Conservation (phyloP, 1,140 invertebrate genomes). For the Caenorhabditis remanei region DNA sequence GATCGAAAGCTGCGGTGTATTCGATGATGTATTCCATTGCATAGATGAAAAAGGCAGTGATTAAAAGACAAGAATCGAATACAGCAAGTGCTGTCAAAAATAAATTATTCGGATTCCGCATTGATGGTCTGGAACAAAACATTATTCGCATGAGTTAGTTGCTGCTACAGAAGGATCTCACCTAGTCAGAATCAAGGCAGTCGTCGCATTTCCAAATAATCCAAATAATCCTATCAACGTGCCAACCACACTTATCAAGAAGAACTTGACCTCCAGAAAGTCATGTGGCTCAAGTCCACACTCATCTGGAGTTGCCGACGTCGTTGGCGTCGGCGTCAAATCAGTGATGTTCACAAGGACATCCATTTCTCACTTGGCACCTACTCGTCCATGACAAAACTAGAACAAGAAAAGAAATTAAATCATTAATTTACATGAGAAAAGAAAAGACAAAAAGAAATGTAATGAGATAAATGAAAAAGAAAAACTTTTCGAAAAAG, state of each 20-base stretch:
- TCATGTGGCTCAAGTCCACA: slow-evolving; percentile 68
- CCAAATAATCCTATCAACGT: slow-evolving; percentile 87
- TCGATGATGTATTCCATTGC: slow-evolving; percentile 85
- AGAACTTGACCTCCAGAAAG: slow-evolving; percentile 82
- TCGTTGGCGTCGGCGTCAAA: slow-evolving; percentile 8
- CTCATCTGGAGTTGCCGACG: slow-evolving; percentile 19
- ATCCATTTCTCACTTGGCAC: slow-evolving; percentile 47
- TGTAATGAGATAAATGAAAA: slow-evolving; percentile 5
- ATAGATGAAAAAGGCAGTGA: slow-evolving; percentile 89
- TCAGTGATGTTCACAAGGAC: slow-evolving; percentile 39
- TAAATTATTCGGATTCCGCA: slow-evolving; percentile 94
- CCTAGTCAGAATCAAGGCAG: slow-evolving; percentile 86
- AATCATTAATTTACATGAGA: too few species aligned
- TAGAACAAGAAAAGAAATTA: background rate
- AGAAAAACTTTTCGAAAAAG: background rate
- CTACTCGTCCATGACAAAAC: slow-evolving; percentile 48
- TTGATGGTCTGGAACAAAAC: slow-evolving; percentile 85
- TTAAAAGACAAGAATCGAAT: slow-evolving; percentile 89
- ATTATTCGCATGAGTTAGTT: background rate
- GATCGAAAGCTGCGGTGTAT: slow-evolving; percentile 85
- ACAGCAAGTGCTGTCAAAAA: slow-evolving; percentile 89
- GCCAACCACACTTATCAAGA: slow-evolving; percentile 87
- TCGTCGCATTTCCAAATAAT: slow-evolving; percentile 89
- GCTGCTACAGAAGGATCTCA: background rate
- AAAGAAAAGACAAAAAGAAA: background rate